A percentile compares a stretch with the other conserved stretches of the same genome.
These are phyloP conservation scores for Halcyon senegalensis DNA, from an alignment of 2,113 vertebrate genomes.

Conservation along the genomic window DNA sequence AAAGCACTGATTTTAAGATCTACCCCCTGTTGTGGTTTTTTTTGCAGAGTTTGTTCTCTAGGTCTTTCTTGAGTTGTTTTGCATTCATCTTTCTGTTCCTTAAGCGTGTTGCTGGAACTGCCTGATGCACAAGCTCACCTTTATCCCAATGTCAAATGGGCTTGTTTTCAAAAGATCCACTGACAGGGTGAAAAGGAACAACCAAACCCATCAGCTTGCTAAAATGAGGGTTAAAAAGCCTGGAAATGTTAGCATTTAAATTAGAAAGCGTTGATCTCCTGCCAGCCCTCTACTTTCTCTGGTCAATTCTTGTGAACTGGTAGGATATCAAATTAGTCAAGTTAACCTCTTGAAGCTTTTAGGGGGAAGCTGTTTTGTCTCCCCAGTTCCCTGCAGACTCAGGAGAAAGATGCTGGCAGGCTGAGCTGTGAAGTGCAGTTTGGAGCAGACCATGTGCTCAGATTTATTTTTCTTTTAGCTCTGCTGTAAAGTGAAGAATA, in stretches of 20 bases:
- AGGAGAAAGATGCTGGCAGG: background rate
- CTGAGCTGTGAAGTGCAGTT: background rate
- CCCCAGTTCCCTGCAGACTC: conserved; percentile 4
- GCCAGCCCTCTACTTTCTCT: background rate
- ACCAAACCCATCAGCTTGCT: background rate
- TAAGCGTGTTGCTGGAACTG: background rate
- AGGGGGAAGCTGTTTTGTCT: conserved; percentile 20
- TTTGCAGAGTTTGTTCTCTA: background rate
- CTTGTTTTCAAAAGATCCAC: background rate
- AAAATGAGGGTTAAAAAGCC: background rate
- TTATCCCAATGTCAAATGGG: background rate
- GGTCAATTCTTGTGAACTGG: background rate
- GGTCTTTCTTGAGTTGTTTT: background rate
- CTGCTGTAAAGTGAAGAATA: background rate
- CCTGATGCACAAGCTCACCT: background rate
- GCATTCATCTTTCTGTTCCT: background rate
- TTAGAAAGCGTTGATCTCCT: background rate
- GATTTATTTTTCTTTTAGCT: background rate
- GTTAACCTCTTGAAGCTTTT: conserved; percentile 7
- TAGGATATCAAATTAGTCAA: conserved; percentile 4
- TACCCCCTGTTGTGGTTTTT: background rate
- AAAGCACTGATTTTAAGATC: background rate
- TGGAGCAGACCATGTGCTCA: background rate
- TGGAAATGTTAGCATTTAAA: conserved; percentile 22
- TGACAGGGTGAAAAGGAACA: background rate